Percentiles rank a stretch among this genome's conserved stretches.
Conservation (phyloP, 2,797 vertebrate genomes). For the Lateolabrax maculatus region DNA sequence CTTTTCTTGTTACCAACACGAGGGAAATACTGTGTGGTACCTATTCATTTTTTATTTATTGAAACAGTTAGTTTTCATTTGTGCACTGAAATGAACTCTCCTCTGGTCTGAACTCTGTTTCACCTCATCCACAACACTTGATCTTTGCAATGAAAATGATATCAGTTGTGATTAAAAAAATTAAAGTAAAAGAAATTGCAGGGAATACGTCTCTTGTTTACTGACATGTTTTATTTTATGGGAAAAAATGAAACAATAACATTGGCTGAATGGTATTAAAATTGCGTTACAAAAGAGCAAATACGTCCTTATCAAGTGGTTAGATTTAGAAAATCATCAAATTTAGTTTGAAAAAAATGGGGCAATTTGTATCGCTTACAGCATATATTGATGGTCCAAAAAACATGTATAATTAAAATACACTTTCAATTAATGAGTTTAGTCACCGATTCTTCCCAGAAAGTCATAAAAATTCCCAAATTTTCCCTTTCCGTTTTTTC, state of each 20-base stretch:
- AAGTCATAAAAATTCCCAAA: slow-evolving; percentile 57
- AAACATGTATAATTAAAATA: slow-evolving; percentile 54
- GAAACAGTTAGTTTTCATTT: slow-evolving; percentile 70
- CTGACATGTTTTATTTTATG: slow-evolving; percentile 80
- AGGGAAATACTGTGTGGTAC: slow-evolving; percentile 71
- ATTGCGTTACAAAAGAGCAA: slow-evolving; percentile 80
- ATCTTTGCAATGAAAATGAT: slow-evolving; percentile 71
- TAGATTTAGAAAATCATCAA: slow-evolving; percentile 61
- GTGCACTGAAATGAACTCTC: slow-evolving; percentile 79
- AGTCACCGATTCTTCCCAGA: slow-evolving; percentile 49
- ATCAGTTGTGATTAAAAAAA: slow-evolving; percentile 65
- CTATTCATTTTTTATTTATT: slow-evolving; percentile 82
- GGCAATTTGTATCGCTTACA: slow-evolving; percentile 52
- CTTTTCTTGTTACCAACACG: slow-evolving; percentile 10
- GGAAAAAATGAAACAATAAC: slow-evolving; percentile 69
- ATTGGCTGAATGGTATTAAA: slow-evolving; percentile 80
- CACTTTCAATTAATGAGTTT: slow-evolving; percentile 40
- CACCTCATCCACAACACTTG: slow-evolving; percentile 71
- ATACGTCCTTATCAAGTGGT: slow-evolving; percentile 64
- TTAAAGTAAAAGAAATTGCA: slow-evolving; percentile 42
- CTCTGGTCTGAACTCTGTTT: slow-evolving; percentile 59
- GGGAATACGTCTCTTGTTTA: slow-evolving; percentile 46
- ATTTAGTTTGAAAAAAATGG: slow-evolving; percentile 43
- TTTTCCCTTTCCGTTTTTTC: slow-evolving; percentile 42
- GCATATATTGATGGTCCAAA: slow-evolving; percentile 55